Conservation (phyloP, 2,888 invertebrate genomes). For the Athripsodes cinereus region DNA sequence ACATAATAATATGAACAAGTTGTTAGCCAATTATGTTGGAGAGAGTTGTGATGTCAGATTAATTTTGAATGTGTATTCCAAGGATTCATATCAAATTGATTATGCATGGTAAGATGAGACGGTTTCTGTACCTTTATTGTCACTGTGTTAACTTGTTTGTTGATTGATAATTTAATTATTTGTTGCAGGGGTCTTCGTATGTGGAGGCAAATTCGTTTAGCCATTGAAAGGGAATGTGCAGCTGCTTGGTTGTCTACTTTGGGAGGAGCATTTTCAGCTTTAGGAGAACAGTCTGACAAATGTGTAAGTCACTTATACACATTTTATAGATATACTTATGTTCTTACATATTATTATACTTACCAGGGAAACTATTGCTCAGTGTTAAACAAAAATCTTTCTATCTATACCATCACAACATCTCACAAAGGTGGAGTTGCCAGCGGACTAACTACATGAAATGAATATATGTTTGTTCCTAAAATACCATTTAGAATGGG, state of each 20-base stretch:
- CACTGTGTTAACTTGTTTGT: background rate
- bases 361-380: too few relatives aligned
- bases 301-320: slow-evolving; percentile 54
- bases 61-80: slow-evolving; percentile 48
- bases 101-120: slow-evolving; percentile 54
- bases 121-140: too few relatives aligned
- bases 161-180: background rate
- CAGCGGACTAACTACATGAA: too few relatives aligned
- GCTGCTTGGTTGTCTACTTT: slow-evolving; percentile 95
- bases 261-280: slow-evolving; percentile 92
- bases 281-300: slow-evolving; percentile 79
- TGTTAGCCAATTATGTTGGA: slow-evolving; percentile 3
- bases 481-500: too few relatives aligned
- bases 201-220: slow-evolving; percentile 48
- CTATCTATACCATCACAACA: too few relatives aligned
- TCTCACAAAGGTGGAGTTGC: too few relatives aligned
- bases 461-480: too few relatives aligned
- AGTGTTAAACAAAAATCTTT: too few relatives aligned
- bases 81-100: slow-evolving; percentile 59
- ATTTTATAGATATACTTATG: too few relatives aligned
- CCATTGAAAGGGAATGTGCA: slow-evolving; percentile 72
- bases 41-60: background rate
- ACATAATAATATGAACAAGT: slow-evolving; percentile 14
- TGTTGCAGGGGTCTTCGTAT: slow-evolving; percentile 44
- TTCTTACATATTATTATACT: too few relatives aligned